Conservation (phyloP, 2,888 invertebrate genomes). For the Cryptocephalus primarius region DNA sequence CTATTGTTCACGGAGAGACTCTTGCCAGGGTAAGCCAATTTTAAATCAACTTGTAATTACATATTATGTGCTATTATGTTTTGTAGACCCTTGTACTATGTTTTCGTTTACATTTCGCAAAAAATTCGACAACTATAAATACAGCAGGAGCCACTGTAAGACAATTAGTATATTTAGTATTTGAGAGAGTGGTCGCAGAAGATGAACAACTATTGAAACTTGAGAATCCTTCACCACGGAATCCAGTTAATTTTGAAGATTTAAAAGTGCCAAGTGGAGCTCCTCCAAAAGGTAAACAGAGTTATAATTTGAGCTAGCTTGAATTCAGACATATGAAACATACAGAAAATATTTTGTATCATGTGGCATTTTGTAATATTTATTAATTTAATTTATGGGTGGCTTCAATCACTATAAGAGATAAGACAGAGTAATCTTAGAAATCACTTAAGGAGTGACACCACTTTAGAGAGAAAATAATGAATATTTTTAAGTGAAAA, state of each 20-base stretch:
- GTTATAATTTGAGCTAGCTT: too few species aligned
- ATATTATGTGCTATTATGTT: neutral
- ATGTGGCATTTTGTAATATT: too few species aligned
- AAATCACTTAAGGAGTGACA: too few species aligned
- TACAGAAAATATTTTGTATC: too few species aligned
- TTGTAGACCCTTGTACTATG: constrained; percentile 83
- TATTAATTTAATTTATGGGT: too few species aligned
- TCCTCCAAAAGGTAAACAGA: constrained; percentile 58
- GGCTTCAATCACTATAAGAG: too few species aligned
- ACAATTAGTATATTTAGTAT: constrained; percentile 85
- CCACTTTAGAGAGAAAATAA: too few species aligned
- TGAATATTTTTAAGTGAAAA: too few species aligned
- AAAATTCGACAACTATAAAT: constrained; percentile 90
- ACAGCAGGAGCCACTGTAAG: constrained; percentile 97
- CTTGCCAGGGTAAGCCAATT: constrained; percentile 66
- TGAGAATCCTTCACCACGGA: constrained; percentile 23
- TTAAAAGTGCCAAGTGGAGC: constrained; percentile 63
- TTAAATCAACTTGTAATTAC: neutral
- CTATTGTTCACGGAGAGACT: constrained; percentile 87
- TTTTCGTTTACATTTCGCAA: constrained; percentile 91
- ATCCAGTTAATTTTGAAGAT: constrained; percentile 63
- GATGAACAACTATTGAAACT: constrained; percentile 41
- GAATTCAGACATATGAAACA: too few species aligned
- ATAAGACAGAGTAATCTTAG: too few species aligned
- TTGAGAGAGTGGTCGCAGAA: constrained; percentile 73